Conservation (phyloP, 2,888 invertebrate species). For the Cantharis lateralis region DNA sequence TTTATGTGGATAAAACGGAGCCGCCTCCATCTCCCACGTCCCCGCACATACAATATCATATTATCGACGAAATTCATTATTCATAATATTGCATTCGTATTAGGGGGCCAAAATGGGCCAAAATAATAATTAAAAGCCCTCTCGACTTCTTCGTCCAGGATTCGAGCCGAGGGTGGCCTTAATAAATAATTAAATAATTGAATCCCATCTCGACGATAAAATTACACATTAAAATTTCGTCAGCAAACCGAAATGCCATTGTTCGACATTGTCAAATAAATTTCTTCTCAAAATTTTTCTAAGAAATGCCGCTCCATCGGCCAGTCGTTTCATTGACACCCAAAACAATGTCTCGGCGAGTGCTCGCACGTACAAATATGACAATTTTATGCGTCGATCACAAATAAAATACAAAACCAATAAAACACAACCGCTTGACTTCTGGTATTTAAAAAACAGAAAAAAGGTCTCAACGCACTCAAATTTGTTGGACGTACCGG, state of each 20-base stretch:
- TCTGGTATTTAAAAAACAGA: conserved; percentile 27
- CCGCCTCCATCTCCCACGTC: neutral
- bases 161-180: neutral
- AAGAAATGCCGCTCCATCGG: conserved; percentile 7
- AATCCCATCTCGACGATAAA: neutral
- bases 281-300: conserved; percentile 1
- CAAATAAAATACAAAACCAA: conserved; percentile 32
- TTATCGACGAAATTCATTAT: conserved; percentile 11
- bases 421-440: conserved; percentile 36
- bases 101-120: conserved; percentile 4
- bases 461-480: conserved; percentile 8
- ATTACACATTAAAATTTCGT: neutral
- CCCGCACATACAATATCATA: no score
- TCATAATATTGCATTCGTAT: conserved; percentile 11
- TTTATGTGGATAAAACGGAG: neutral
- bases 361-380: conserved; percentile 19
- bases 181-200: neutral
- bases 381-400: conserved; percentile 20
- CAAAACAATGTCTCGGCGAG: conserved; percentile 16
- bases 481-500: conserved; percentile 39
- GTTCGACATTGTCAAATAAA: neutral
- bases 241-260: neutral
- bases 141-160: neutral
- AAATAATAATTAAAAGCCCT: conserved; percentile 9
- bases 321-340: conserved; percentile 16